A percentile compares a stretch with the other conserved stretches of the same genome.
phyloP scores from a whole-genome alignment of 1,140 invertebrate genomes.

The Octopus sinensis region DNA sequence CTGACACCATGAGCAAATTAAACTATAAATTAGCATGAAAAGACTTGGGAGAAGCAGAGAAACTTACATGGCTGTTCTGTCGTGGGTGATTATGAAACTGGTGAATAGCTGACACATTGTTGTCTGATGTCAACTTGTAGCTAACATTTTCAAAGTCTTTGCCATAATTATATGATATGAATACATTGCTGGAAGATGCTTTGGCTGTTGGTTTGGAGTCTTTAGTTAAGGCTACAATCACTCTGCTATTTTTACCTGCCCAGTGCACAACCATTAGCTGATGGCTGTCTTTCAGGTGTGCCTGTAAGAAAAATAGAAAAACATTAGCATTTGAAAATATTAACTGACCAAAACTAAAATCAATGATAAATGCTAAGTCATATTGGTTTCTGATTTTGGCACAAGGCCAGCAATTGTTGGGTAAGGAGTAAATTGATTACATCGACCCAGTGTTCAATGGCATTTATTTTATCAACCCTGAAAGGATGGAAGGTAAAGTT shows the following conservation, averaged over 20 bases:
- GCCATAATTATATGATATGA: constrained; percentile 83
- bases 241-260: constrained; percentile 79
- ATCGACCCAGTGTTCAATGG: too few species aligned
- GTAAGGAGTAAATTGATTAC: too few species aligned
- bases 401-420: too few species aligned
- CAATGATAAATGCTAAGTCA: not conserved
- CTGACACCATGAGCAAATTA: not conserved
- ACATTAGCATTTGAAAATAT: not conserved
- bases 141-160: constrained; percentile 74
- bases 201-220: constrained; percentile 39
- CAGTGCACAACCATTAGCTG: constrained; percentile 85
- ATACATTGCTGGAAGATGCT: constrained; percentile 65
- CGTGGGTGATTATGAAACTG: constrained; percentile 82
- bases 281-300: constrained; percentile 74
- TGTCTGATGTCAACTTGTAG: constrained; percentile 63
- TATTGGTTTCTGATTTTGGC: too few species aligned
- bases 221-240: constrained; percentile 80
- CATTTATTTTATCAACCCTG: too few species aligned
- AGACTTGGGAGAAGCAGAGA: too few species aligned
- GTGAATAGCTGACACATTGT: constrained; percentile 66
- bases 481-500: too few species aligned
- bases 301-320: constrained; percentile 48
- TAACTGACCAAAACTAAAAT: too few species aligned
- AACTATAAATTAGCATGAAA: not conserved
- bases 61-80: constrained; percentile 71